Conservation (phyloP, 2,113 vertebrate species). For the Cygnus buccinator region DNA sequence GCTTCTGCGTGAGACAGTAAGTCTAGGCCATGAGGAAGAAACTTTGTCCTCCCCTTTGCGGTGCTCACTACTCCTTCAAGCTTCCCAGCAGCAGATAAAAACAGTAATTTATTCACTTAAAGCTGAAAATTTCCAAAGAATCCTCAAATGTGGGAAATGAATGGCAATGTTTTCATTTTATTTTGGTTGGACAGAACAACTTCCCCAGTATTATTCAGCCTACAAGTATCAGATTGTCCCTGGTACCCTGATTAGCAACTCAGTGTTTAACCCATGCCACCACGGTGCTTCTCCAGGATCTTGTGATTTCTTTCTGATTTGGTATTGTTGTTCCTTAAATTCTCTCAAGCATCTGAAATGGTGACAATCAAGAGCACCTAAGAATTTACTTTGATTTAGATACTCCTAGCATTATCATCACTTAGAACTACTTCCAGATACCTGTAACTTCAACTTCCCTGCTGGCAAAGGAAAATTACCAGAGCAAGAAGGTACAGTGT, state of each 20-base stretch:
- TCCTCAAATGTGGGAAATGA: not conserved
- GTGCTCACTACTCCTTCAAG: not conserved
- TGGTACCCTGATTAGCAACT: not conserved
- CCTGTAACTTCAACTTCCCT: not conserved
- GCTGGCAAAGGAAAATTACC: not conserved
- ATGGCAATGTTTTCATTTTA: not conserved
- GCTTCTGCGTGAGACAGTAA: not conserved
- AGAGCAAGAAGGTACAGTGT: not conserved
- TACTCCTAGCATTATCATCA: not conserved
- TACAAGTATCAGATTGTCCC: not conserved
- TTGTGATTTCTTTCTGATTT: not conserved
- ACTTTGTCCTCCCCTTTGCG: not conserved
- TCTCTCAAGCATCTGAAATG: not conserved
- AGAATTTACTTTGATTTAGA: not conserved
- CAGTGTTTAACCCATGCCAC: not conserved
- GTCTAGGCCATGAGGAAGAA: not conserved
- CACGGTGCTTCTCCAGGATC: not conserved
- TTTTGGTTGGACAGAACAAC: not conserved
- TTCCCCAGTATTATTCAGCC: not conserved
- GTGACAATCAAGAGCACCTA: not conserved
- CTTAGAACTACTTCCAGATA: not conserved
- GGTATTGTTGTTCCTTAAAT: not conserved
- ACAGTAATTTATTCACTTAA: not conserved
- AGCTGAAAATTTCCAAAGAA: not conserved
- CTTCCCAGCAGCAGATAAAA: not conserved